Evolutionary conservation across 2,113 vertebrate genomes (phyloP), one percentile per base, ranked within the genome.

Genomic region (Gymnocephalus cernua): DNA sequence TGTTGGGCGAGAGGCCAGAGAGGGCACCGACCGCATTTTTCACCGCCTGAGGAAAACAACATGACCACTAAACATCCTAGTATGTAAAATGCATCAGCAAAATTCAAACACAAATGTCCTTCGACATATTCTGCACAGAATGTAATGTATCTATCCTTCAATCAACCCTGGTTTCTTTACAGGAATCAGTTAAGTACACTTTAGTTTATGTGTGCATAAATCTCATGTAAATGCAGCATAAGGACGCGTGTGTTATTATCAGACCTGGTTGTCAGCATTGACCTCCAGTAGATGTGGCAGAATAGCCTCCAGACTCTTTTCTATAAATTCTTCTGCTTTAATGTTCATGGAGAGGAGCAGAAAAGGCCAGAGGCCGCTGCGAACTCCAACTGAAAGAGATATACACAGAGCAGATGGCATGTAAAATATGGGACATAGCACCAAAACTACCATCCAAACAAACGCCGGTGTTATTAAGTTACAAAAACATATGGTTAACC

Each of bases 11-110:
- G 21, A 99, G 95, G 16, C 91, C 32, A 3, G 96, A 96, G 32
- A 99, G 95, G 64, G 96, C 96, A 6, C 96, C 97, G 45, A 96
- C 96, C 12, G 97, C 96, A 10, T 99, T 99, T 91, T 96, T 96
- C 80, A 83, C 86, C 56, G 93, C 94, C 94, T 97, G 91, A 16
- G 63, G 19, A 66, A 6, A 72, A 45, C 84, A 11, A 71, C 0
- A 2, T 4, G 11, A 56, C 2, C 18, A 25, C 1, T 53, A 11
- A 83, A 50, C 4, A 59, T 48, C 19, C 18, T 2, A n/a, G 25
- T 53, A 32, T 9, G 16, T 41, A 23, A 54, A 41, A 74, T 3
- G 71, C 6, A 77, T 32, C 50, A 35, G 29, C 41, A 61, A 6
- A 35, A 10, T 11, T 35, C 14, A 25, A 63, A 48, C 25, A 51